Base-by-base conservation (phyloP, 2,888 invertebrate genomes). In the Ommatoiulus sabulosus region DNA sequence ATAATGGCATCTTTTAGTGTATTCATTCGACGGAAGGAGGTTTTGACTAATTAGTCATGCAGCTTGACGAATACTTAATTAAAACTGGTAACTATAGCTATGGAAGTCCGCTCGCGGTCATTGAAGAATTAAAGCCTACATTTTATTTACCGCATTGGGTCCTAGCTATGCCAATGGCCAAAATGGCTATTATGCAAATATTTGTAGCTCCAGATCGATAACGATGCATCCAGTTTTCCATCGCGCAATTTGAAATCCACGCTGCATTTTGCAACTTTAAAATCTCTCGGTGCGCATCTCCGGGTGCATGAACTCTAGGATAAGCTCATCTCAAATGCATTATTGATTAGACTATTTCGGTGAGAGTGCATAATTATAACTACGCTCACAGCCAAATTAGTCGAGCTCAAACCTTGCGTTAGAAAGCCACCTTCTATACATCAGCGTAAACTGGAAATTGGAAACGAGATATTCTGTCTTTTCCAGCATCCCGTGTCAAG, bases 301-400 rank as follows among this genome's bases (percentile, higher is more conserved):
- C 17, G 52, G 52, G 80, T 24, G 24, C 24, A 12, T 80, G 6
- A 35, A 80, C 35, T 12, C 15, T 35, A 80, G 80, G 35, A 80
- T 35, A 80, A 80, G 80, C 24, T 72, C 20, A 72, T 72, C 8
- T 8, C 72, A 72, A 72, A 20, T 72, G 72, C 72, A 24, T 4
- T 35, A 80, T 80, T 80, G 80, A 80, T 80, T 80, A n/a, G n/a
- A 63, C 63, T 63, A 63, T 63, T 63, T 63, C n/a, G 12, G 80
- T 15, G 24, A 20, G 24, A 80, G 80, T 12, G 35, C 80, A 35
- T 80, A 35, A 80, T 12, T 80, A 80, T 80, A 24, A 35, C 80
- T 35, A 35, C 24, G 72, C 12, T 80, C 35, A 35, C 24, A 12
- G 35, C 80, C 24, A 80, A 80, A 80, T 80, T 35, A 24, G 35